These are phyloP conservation scores for Medauroidea extradentata DNA, from an alignment of 1,140 invertebrate species.

Conservation along the genomic window DNA sequence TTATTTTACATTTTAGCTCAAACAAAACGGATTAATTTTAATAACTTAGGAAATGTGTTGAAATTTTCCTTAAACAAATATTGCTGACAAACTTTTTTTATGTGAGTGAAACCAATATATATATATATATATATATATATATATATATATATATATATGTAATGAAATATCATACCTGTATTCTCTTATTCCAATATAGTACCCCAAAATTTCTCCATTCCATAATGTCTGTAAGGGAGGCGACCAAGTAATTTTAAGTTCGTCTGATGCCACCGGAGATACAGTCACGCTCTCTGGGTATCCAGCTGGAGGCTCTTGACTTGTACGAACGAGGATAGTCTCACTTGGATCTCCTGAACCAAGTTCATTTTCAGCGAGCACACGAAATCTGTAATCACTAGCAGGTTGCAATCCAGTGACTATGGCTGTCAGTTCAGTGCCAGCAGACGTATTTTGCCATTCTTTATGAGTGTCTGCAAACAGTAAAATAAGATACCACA, in stretches of 20 bases:
- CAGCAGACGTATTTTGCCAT: conserved; percentile 30
- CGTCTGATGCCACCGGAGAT: conserved; percentile 44
- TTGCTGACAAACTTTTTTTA: too few relatives aligned
- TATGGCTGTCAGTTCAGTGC: conserved; percentile 32
- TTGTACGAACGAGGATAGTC: conserved; percentile 36
- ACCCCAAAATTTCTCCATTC: conserved; percentile 53
- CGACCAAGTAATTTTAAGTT: conserved; percentile 29
- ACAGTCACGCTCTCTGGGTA: conserved; percentile 47
- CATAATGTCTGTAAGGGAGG: conserved; percentile 44
- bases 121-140: too few relatives aligned
- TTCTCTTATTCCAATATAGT: conserved; percentile 51
- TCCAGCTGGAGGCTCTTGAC: conserved; percentile 52
- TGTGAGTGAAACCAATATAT: too few relatives aligned
- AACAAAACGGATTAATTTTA: too few relatives aligned
- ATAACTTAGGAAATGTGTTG: too few relatives aligned
- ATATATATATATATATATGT: too few relatives aligned
- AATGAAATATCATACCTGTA: too few relatives aligned
- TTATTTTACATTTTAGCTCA: too few relatives aligned
- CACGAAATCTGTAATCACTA: conserved; percentile 47
- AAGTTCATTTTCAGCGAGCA: conserved; percentile 49
- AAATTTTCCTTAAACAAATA: too few relatives aligned
- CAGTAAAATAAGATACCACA: too few relatives aligned
- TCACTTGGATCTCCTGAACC: conserved; percentile 47
- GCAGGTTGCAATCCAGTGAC: conserved; percentile 47
- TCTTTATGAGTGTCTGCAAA: background rate